Evolutionary conservation across 2,113 vertebrate species (phyloP).

Genomic region (Lagopus muta): DNA sequence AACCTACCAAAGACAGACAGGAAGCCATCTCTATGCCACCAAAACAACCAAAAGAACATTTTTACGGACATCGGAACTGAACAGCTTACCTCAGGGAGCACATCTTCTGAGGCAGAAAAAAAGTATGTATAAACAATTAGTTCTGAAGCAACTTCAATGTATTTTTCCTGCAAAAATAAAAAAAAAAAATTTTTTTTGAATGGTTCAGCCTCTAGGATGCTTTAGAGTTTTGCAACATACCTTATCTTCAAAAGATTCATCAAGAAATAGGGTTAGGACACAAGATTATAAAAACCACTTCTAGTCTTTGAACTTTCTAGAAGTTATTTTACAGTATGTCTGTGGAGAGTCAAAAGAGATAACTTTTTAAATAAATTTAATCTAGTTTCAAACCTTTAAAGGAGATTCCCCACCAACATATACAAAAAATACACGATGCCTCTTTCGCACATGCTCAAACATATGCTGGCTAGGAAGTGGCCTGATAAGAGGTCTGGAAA

Average conservation of each 20-base stretch:
- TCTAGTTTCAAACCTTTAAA: slow-evolving; percentile 85
- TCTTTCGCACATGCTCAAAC: slow-evolving; percentile 92
- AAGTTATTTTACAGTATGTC: neutral
- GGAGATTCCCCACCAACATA: slow-evolving; percentile 94
- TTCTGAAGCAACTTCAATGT: slow-evolving; percentile 93
- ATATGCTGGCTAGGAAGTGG: slow-evolving; percentile 94
- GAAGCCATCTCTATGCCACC: neutral
- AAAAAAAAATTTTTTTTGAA: neutral
- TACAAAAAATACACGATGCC: slow-evolving; percentile 92
- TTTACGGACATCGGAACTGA: neutral
- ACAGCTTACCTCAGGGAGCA: slow-evolving; percentile 89
- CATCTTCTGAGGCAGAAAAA: slow-evolving; percentile 94
- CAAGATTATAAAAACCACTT: neutral
- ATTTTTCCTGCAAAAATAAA: slow-evolving; percentile 89
- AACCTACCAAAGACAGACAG: neutral
- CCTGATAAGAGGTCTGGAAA: slow-evolving; percentile 88
- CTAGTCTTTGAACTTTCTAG: neutral
- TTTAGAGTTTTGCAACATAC: neutral
- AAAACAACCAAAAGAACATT: neutral
- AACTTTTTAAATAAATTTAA: neutral
- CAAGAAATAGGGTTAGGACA: neutral
- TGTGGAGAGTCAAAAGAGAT: neutral
- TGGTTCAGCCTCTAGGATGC: neutral
- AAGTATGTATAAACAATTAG: slow-evolving; percentile 97
- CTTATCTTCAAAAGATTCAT: neutral